A percentile compares a stretch with the other conserved stretches of the same genome.
Conservation (phyloP, 2,113 vertebrate genomes). For the Macaca fascicularis region DNA sequence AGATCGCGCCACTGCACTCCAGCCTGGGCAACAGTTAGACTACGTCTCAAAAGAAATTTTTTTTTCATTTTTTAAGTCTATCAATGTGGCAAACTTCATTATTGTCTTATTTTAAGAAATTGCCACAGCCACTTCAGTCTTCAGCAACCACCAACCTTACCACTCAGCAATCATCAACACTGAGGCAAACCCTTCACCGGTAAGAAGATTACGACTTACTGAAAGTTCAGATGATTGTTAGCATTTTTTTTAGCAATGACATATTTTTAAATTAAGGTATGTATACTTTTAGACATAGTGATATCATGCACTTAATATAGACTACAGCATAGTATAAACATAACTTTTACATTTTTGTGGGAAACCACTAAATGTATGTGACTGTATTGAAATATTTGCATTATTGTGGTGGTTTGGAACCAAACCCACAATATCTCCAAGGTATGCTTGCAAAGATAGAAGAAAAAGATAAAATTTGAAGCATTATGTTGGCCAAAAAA, state of each 20-base stretch:
- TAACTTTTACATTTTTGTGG: not conserved
- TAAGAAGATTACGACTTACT: not conserved
- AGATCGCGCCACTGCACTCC: too few relatives aligned
- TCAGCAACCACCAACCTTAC: not conserved
- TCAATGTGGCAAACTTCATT: too few relatives aligned
- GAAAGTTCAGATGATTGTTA: not conserved
- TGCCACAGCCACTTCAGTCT: not conserved
- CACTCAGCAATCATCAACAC: not conserved
- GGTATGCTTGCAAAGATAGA: not conserved
- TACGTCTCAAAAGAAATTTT: too few relatives aligned
- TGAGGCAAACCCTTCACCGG: not conserved
- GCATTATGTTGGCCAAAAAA: not conserved
- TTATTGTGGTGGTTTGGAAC: not conserved
- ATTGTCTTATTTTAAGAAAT: not conserved
- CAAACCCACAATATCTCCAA: not conserved
- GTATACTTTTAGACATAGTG: not conserved
- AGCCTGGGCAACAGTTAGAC: too few relatives aligned
- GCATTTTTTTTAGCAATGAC: not conserved
- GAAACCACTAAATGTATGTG: not conserved
- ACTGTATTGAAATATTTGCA: not conserved
- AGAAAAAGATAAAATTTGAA: not conserved
- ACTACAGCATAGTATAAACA: not conserved
- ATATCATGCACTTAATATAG: not conserved
- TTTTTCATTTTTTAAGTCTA: too few relatives aligned
- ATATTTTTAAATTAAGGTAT: not conserved